Evolutionary conservation across 2,797 vertebrate species (phyloP).

Genomic region (Simalia tracyae): DNA sequence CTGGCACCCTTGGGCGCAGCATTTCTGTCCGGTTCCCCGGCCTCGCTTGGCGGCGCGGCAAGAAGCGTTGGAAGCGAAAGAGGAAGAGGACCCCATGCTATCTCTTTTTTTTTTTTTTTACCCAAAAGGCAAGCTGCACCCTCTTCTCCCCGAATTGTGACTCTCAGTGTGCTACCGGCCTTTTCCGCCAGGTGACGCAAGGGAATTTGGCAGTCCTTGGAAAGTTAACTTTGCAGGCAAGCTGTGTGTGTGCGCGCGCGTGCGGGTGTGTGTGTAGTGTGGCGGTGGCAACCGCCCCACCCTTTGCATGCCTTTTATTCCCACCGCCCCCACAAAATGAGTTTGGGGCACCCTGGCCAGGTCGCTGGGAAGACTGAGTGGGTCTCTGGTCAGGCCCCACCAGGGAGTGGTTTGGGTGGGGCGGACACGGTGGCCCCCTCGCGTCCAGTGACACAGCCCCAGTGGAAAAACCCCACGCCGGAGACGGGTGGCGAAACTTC

Average conservation of each 20-base stretch:
- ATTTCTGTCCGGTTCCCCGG: not conserved
- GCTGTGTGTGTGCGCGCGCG: not conserved
- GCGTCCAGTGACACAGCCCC: not conserved
- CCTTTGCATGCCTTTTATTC: not conserved
- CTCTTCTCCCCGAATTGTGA: not conserved
- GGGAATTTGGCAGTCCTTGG: not conserved
- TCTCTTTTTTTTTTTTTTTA: not conserved
- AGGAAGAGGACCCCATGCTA: not conserved
- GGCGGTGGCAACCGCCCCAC: not conserved
- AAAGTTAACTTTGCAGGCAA: not conserved
- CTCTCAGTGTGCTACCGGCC: fast-evolving
- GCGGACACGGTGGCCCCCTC: too few species aligned
- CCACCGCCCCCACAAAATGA: fast-evolving
- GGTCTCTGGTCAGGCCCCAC: fast-evolving
- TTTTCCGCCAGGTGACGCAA: not conserved
- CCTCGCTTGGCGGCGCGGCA: not conserved
- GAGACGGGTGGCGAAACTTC: fast-evolving
- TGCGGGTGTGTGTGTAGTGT: not conserved
- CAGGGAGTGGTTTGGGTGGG: not conserved
- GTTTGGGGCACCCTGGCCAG: not conserved
- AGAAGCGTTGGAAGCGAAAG: not conserved
- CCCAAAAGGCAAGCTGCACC: not conserved
- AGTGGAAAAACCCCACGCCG: not conserved
- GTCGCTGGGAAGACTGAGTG: not conserved
- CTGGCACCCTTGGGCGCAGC: not conserved